These are phyloP conservation scores for Atractosteus spatula DNA, from an alignment of 2,113 vertebrate genomes.

Conservation along the genomic window DNA sequence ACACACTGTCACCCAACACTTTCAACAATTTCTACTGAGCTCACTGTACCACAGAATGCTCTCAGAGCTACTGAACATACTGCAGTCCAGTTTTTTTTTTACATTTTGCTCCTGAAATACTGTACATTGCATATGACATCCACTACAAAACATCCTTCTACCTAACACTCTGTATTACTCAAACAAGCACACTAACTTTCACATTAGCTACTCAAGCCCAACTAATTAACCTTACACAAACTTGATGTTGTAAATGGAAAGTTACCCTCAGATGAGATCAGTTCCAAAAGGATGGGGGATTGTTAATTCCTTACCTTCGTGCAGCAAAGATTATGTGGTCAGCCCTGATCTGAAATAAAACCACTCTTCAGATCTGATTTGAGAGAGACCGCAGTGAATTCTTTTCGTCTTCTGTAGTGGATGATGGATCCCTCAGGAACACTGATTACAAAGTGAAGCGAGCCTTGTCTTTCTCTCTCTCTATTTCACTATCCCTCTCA, in stretches of 20 bases:
- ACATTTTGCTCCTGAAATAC: no score
- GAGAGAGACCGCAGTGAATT: neutral
- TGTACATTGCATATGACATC: no score
- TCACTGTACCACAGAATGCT: neutral
- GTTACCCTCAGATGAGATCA: neutral
- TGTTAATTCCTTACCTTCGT: constrained; percentile 45
- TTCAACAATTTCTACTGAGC: neutral
- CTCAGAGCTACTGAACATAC: neutral
- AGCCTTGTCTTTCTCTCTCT: constrained; percentile 42
- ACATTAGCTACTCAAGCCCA: no score
- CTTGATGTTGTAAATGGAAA: neutral
- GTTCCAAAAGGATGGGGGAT: neutral
- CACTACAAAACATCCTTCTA: no score
- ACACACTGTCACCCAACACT: constrained; percentile 5
- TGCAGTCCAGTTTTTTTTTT: no score
- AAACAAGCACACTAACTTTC: no score
- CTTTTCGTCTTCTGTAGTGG: constrained; percentile 41
- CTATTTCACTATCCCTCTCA: constrained; percentile 35
- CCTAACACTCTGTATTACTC: no score
- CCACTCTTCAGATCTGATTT: constrained; percentile 18
- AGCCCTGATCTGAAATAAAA: neutral
- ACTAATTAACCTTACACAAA: neutral
- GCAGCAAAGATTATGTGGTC: constrained; percentile 7
- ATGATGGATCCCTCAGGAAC: constrained; percentile 50
- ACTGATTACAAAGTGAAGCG: constrained; percentile 58